Percentiles rank a stretch among this genome's conserved stretches.
phyloP scores from a whole-genome alignment of 2,113 vertebrate genomes.

The Salminus brasiliensis region DNA sequence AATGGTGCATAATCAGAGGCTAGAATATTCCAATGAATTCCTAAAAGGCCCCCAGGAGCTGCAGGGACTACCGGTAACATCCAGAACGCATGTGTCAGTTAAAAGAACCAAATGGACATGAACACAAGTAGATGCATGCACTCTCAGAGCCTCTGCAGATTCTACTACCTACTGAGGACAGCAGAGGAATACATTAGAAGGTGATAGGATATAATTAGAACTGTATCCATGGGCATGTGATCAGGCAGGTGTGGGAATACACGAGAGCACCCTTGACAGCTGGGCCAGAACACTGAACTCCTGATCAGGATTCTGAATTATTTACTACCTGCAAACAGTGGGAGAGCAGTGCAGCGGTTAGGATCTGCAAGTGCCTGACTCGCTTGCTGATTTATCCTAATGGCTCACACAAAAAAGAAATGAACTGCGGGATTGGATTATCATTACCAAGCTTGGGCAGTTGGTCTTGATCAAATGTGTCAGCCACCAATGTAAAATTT shows the following conservation, averaged over 20 bases:
- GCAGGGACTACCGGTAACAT: not conserved
- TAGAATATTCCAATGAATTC: not conserved
- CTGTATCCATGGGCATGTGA: conserved; percentile 40
- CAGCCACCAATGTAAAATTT: not conserved
- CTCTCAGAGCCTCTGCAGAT: not conserved
- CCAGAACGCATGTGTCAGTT: not conserved
- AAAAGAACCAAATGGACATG: not conserved
- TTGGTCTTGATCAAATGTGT: not conserved
- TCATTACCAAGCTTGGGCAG: not conserved
- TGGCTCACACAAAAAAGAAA: not conserved
- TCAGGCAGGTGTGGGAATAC: conserved; percentile 47
- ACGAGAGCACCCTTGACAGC: conserved; percentile 42
- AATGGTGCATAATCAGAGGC: too few species aligned
- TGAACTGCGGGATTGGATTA: not conserved
- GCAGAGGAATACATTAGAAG: conserved; percentile 36
- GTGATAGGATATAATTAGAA: conserved; percentile 63
- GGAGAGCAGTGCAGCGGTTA: conserved; percentile 7
- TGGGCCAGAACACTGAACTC: conserved; percentile 38
- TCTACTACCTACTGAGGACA: conserved; percentile 17
- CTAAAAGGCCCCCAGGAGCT: not conserved
- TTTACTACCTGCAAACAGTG: conserved; percentile 27
- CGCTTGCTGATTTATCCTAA: not conserved
- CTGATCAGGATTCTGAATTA: conserved; percentile 40
- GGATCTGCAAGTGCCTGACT: not conserved
- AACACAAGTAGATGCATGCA: not conserved